phyloP scores from a whole-genome alignment of 2,888 invertebrate genomes.

The Xestia ashworthii region DNA sequence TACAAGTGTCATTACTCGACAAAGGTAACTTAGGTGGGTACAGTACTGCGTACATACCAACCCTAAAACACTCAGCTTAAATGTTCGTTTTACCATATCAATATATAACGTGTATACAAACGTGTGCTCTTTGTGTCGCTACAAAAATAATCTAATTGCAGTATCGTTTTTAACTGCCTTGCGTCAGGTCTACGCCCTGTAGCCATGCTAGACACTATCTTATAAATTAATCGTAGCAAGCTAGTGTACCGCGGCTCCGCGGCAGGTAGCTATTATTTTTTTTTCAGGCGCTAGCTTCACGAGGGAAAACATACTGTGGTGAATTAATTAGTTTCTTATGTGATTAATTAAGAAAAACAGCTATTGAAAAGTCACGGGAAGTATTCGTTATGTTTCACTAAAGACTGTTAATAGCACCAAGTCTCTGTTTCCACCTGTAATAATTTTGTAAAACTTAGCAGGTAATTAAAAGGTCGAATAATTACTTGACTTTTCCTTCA shows the following conservation, averaged over 20 bases:
- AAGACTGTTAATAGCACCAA: background rate
- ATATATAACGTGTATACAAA: background rate
- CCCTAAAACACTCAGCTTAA: background rate
- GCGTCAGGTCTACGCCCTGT: conserved; percentile 56
- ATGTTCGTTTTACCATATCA: background rate
- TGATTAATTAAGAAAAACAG: conserved; percentile 6
- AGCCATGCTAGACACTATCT: conserved; percentile 63
- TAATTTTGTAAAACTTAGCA: conserved; percentile 9
- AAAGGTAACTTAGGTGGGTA: background rate
- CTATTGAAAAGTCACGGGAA: background rate
- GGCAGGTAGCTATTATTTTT: conserved; percentile 57
- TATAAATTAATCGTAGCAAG: conserved; percentile 62
- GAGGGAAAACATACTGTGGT: conserved; percentile 19
- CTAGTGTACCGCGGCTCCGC: conserved; percentile 32
- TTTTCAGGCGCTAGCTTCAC: conserved; percentile 53
- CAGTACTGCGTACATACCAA: background rate
- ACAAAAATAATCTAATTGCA: conserved; percentile 53
- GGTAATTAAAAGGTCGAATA: conserved; percentile 44
- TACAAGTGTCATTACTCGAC: background rate
- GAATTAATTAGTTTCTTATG: conserved; percentile 25
- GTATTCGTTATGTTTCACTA: background rate
- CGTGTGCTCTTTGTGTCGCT: background rate
- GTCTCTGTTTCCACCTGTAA: conserved; percentile 3
- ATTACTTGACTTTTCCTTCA: conserved; percentile 7
- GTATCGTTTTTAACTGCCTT: conserved; percentile 49